Evolutionary conservation across 2,888 invertebrate species (phyloP), one percentile per base, ranked within the genome.

Genomic region (Lymantria dispar): DNA sequence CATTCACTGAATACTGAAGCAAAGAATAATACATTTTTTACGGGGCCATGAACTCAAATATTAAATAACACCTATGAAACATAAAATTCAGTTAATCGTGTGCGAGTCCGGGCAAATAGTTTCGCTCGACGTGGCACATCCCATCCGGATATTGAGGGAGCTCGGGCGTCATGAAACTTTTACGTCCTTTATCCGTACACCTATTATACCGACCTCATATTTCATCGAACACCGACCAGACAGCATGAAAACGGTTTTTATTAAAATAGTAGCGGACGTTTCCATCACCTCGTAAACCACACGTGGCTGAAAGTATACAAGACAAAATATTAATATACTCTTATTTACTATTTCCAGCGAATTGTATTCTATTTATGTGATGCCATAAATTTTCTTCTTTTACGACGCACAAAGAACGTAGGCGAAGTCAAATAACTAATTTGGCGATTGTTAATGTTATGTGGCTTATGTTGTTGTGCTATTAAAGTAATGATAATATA

Each of bases 161-260:
- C 61, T 55, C 58, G 60, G 49, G 58, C 65, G 63, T 68, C 74
- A 70, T 78, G 74, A 80, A 78, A 78, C 67, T 76, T 79, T 81
- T 78, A 80, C 72, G 74, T 68, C 65, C 64, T 69, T 65, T 68
- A 69, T 65, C 76, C 72, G 66, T 67, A 63, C 69, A 70, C 72
- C 64, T 68, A 68, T 65, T 66, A 70, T 69, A 68, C 58, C 60
- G 56, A 54, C 64, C 61, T 72, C 72, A 76, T 74, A 75, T 76
- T 76, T 73, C 60, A 68, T 64, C 61, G 62, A 67, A 68, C 63
- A 60, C 54, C 52, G 54, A 50, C 61, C 60, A 62, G 64, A 62
- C 60, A 59, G 55, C 54, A 55, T 50, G 54, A 63, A 57, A 57
- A 29, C 48, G 54, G 65, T 64, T 70, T 72, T 74, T 74, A 72